Evolutionary conservation across 2,113 vertebrate genomes (phyloP).

Genomic region (Ursus arctos): DNA sequence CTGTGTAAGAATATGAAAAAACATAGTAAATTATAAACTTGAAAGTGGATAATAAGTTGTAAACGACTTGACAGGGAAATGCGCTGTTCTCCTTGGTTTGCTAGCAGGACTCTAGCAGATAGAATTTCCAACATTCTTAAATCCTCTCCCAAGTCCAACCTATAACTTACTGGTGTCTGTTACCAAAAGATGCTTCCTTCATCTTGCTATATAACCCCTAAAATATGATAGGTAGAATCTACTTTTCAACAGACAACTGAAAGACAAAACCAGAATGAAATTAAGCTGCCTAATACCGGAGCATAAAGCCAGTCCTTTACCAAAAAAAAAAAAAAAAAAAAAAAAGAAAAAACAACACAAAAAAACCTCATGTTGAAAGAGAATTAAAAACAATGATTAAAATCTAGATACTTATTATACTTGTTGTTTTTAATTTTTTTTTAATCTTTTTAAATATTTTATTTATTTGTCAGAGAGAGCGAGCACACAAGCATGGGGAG

Average conservation of each 20-base stretch:
- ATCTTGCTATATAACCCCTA: background rate
- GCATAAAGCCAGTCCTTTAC: background rate
- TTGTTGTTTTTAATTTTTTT: too few relatives aligned
- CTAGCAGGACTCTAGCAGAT: background rate
- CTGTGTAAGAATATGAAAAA: background rate
- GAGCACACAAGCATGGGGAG: too few relatives aligned
- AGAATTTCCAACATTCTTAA: background rate
- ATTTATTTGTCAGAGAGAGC: too few relatives aligned
- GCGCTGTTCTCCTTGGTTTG: background rate
- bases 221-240: background rate
- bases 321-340: background rate
- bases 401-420: background rate
- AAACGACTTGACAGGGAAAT: background rate
- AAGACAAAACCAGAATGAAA: background rate
- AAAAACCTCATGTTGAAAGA: background rate
- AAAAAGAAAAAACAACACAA: background rate
- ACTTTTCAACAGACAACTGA: background rate
- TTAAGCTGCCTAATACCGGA: background rate
- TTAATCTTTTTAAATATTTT: too few relatives aligned
- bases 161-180: background rate
- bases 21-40: background rate
- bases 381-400: background rate
- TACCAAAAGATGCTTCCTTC: background rate
- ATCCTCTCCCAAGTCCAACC: background rate
- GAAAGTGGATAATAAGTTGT: background rate